phyloP scores from a whole-genome alignment of 2,888 invertebrate genomes.

The Petrolisthes cinctipes region DNA sequence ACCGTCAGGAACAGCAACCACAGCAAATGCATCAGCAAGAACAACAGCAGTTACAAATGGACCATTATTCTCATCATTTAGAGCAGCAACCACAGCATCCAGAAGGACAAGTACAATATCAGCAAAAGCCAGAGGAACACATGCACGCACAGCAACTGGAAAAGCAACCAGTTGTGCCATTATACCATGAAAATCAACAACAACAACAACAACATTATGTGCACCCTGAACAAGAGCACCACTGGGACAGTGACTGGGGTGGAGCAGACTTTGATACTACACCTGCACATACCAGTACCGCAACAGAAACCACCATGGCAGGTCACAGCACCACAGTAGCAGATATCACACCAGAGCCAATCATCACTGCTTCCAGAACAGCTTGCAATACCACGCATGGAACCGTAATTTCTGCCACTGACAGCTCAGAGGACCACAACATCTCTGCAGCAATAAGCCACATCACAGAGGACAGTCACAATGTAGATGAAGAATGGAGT shows the following conservation, averaged over 20 bases:
- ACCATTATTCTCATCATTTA: neutral
- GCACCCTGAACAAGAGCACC: conserved; percentile 20
- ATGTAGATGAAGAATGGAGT: no score
- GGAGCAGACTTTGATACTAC: neutral
- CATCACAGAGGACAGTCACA: no score
- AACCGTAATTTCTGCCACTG: neutral
- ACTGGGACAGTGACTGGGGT: conserved; percentile 31
- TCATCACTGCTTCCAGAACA: neutral
- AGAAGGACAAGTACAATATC: neutral
- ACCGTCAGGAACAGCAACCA: conserved; percentile 10
- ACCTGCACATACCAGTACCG: neutral
- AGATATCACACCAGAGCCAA: neutral
- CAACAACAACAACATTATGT: neutral
- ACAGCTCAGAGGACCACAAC: neutral
- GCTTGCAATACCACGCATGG: neutral
- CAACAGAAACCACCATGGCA: neutral
- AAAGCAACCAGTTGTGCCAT: no score
- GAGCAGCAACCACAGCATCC: neutral
- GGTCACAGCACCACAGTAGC: neutral
- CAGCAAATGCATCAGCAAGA: neutral
- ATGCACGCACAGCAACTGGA: no score
- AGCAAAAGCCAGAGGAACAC: neutral
- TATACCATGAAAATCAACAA: neutral
- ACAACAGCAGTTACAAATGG: neutral
- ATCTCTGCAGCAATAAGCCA: neutral